These are phyloP conservation scores for Siniperca scherzeri DNA, from an alignment of 2,797 vertebrate species.

Conservation along the genomic window DNA sequence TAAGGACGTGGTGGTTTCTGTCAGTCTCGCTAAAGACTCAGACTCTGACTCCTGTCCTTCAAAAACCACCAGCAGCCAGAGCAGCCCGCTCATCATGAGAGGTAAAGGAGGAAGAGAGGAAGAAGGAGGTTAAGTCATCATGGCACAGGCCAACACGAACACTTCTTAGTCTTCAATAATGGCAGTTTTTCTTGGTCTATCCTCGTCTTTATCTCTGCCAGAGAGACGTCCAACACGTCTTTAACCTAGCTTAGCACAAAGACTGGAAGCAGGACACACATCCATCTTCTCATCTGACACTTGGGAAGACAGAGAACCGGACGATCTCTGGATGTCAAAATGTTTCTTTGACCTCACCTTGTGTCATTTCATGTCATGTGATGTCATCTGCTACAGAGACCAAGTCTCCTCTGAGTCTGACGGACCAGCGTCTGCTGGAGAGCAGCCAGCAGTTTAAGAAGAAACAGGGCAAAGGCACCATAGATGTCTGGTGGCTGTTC, in stretches of 20 bases:
- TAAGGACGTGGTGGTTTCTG: constrained; percentile 90
- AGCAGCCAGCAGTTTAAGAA: constrained; percentile 95
- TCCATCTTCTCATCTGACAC: too few relatives aligned
- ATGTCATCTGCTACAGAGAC: constrained; percentile 78
- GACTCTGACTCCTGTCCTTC: constrained; percentile 89
- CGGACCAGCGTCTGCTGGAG: constrained; percentile 93
- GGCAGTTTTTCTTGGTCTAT: background rate
- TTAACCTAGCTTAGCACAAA: background rate
- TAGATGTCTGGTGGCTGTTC: constrained; percentile 99
- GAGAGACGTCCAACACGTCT: background rate
- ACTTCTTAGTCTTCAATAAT: background rate
- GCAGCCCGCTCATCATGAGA: constrained; percentile 86
- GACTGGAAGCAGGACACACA: background rate
- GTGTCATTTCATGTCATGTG: background rate
- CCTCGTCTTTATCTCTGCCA: too few relatives aligned
- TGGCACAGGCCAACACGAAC: background rate
- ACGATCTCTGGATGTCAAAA: background rate
- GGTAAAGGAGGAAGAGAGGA: constrained; percentile 75
- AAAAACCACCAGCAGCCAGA: constrained; percentile 86
- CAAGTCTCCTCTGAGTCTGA: constrained; percentile 89
- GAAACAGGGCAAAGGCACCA: constrained; percentile 96
- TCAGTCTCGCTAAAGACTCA: constrained; percentile 88
- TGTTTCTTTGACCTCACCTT: background rate
- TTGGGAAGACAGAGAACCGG: background rate
- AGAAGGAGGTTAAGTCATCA: background rate